A percentile compares a stretch with the other conserved stretches of the same genome.
phyloP scores from a whole-genome alignment of 1,140 invertebrate species.

The Eriocheir sinensis region DNA sequence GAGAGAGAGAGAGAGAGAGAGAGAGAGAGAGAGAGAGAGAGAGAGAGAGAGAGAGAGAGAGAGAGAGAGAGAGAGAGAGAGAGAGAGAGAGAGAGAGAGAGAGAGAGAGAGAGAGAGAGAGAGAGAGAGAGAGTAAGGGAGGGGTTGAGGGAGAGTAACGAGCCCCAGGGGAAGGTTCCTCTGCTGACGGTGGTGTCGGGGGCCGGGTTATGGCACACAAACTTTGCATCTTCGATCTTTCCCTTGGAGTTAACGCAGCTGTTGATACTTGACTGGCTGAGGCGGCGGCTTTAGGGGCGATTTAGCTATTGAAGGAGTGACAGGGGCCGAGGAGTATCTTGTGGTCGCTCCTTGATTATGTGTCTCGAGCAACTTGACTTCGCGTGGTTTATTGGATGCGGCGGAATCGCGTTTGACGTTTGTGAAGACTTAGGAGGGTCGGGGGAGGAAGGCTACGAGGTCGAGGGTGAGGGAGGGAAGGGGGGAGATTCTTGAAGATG shows the following conservation, averaged over 20 bases:
- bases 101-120: slow-evolving; percentile 38
- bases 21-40: slow-evolving; percentile 47
- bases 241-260: neutral
- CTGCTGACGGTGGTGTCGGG: neutral
- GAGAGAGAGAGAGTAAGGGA: neutral
- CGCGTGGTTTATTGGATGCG: too few species aligned
- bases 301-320: too few species aligned
- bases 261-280: neutral
- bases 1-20: too few species aligned
- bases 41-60: slow-evolving; percentile 54
- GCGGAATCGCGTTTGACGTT: too few species aligned
- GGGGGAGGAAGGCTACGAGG: neutral
- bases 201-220: slow-evolving; percentile 6
- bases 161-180: neutral
- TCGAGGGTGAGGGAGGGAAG: neutral
- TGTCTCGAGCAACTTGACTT: too few species aligned
- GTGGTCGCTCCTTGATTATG: too few species aligned
- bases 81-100: neutral
- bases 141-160: neutral
- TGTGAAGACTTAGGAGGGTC: neutral
- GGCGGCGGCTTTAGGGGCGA: neutral
- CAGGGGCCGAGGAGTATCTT: too few species aligned
- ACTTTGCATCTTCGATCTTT: slow-evolving; percentile 41
- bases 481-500: neutral
- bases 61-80: neutral